Conservation (phyloP, 64 coral and sea anemone species). For the Porites australiensis region DNA sequence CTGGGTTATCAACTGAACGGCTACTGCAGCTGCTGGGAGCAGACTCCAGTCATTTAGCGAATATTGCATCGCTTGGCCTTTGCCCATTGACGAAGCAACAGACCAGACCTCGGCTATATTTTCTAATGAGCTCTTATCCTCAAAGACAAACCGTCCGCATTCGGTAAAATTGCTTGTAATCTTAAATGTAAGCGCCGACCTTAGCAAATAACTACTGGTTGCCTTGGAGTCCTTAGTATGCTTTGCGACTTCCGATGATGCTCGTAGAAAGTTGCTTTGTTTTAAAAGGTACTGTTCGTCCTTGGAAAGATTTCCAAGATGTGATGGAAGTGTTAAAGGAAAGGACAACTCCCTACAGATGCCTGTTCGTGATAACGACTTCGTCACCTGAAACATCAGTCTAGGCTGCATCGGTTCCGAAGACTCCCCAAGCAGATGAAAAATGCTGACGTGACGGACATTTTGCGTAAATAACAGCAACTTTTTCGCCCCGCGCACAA, state of each 20-base stretch:
- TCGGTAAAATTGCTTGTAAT: no score
- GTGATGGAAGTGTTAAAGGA: no score
- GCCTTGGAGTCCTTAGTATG: no score
- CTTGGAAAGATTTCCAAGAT: no score
- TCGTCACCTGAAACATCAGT: slow-evolving; percentile 64
- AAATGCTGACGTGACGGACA: slow-evolving; percentile 53
- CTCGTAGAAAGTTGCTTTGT: slow-evolving; percentile 65
- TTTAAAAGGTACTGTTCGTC: slow-evolving; percentile 52
- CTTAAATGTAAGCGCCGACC: no score
- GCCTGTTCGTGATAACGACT: no score
- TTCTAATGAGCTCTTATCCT: no score
- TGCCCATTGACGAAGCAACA: slow-evolving; percentile 50
- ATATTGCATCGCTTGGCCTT: slow-evolving; percentile 8
- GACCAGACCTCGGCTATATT: no score
- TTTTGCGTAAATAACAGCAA: slow-evolving; percentile 79
- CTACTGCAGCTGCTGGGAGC: slow-evolving; percentile 63
- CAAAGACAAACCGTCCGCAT: no score
- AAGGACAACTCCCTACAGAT: no score
- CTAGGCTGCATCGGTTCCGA: slow-evolving; percentile 45
- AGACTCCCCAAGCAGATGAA: slow-evolving; percentile 33
- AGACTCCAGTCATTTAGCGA: slow-evolving; percentile 38
- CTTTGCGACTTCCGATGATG: no score
- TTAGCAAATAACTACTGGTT: no score
- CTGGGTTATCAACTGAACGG: slow-evolving; percentile 16
- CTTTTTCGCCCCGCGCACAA: slow-evolving; percentile 54